A percentile compares a stretch with the other conserved stretches of the same genome.
phyloP scores from a whole-genome alignment of 2,888 invertebrate species.

The Sturmia bella region DNA sequence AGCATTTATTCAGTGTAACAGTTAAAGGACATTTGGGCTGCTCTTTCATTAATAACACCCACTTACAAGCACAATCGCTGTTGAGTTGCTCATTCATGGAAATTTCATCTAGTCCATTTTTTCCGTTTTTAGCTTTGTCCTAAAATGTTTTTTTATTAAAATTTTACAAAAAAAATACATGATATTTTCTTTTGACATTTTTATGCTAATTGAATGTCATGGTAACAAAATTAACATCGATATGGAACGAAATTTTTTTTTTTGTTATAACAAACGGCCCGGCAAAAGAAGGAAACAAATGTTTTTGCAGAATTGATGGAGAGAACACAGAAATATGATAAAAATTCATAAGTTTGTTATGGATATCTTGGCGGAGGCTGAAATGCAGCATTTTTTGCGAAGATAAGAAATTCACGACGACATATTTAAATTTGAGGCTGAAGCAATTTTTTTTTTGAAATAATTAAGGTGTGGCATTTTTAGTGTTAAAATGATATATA shows the following conservation, averaged over 20 bases:
- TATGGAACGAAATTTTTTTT: constrained; percentile 33
- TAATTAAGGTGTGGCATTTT: too few species aligned
- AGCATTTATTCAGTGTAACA: constrained; percentile 13
- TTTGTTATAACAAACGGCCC: background rate
- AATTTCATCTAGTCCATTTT: background rate
- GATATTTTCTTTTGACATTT: constrained; percentile 73
- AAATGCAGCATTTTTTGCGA: too few species aligned
- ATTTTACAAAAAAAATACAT: constrained; percentile 41
- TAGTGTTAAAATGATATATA: too few species aligned
- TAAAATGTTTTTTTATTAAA: constrained; percentile 36
- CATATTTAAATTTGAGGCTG: too few species aligned
- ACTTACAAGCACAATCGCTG: background rate
- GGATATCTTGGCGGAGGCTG: too few species aligned
- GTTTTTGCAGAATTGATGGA: background rate
- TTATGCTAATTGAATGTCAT: constrained; percentile 80
- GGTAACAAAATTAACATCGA: constrained; percentile 75
- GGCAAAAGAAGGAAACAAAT: background rate
- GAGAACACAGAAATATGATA: background rate
- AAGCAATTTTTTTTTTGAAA: too few species aligned
- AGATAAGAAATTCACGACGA: background rate
- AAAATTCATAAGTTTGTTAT: constrained; percentile 5
- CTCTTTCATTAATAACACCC: background rate
- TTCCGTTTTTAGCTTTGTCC: background rate
- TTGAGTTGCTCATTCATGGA: background rate
- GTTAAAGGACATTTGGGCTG: constrained; percentile 18